These are phyloP conservation scores for Diorhabda carinulata DNA, from an alignment of 1,140 invertebrate genomes.

Conservation along the genomic window DNA sequence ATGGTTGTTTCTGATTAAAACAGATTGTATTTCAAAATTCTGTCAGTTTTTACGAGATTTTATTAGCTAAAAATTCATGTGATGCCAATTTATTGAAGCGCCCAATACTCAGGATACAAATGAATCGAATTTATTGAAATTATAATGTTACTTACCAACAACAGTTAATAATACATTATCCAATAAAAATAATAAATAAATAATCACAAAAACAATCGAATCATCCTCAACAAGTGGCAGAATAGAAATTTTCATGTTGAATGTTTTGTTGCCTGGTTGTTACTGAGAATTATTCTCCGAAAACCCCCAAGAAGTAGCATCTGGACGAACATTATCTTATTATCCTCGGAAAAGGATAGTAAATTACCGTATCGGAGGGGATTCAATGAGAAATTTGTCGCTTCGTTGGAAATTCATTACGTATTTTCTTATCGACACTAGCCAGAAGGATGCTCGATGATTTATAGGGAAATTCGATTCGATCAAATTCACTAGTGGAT, in stretches of 20 bases:
- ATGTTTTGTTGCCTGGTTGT: not conserved
- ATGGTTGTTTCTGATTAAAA: no score
- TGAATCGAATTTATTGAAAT: no score
- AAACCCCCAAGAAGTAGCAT: conserved; percentile 22
- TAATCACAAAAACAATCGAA: conserved; percentile 53
- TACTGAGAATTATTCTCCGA: conserved; percentile 13
- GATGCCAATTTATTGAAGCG: no score
- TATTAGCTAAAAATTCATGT: no score
- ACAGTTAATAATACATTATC: conserved; percentile 76
- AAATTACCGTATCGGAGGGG: conserved; percentile 31
- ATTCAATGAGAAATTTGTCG: conserved; percentile 42
- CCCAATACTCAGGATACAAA: no score
- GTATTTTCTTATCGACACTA: conserved; percentile 29
- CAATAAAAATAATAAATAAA: conserved; percentile 66
- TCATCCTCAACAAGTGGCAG: conserved; percentile 40
- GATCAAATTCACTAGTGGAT: no score
- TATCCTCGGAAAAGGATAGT: conserved; percentile 21
- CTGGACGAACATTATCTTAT: conserved; percentile 21
- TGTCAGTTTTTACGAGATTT: no score
- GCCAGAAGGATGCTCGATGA: not conserved
- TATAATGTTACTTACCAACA: conserved; percentile 60
- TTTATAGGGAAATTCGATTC: no score
- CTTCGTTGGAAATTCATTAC: conserved; percentile 30
- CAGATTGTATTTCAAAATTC: no score
- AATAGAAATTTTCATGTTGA: conserved; percentile 22